These are phyloP conservation scores for Spea multiplicata DNA, from an alignment of 2,113 vertebrate genomes.

Conservation along the genomic window DNA sequence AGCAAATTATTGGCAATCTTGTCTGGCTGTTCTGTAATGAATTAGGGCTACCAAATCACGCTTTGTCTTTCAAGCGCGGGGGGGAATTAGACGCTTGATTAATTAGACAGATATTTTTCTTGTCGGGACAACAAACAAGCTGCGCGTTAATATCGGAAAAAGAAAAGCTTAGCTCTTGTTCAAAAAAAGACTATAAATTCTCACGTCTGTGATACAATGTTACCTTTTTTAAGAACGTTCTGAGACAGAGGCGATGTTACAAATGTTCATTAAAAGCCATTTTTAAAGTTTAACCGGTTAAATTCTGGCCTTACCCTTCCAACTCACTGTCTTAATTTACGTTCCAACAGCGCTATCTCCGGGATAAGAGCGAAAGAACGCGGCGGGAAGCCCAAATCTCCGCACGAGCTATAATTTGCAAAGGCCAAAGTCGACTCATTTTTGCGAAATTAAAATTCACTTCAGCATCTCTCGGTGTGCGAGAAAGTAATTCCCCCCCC, in stretches of 20 bases:
- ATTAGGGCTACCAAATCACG: conserved; percentile 46
- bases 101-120: conserved; percentile 51
- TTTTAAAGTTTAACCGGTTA: too few relatives aligned
- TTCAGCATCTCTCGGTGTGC: conserved; percentile 3
- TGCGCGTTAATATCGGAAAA: conserved; percentile 7
- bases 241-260: too few relatives aligned
- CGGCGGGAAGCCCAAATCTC: conserved; percentile 5
- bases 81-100: conserved; percentile 68
- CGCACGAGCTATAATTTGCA: background rate
- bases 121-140: conserved; percentile 69
- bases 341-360: conserved; percentile 55
- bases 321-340: conserved; percentile 55
- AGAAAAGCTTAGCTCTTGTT: too few relatives aligned
- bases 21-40: conserved; percentile 57
- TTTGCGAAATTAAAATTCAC: conserved; percentile 37
- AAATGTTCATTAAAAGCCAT: too few relatives aligned
- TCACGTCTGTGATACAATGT: too few relatives aligned
- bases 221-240: too few relatives aligned
- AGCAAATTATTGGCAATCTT: conserved; percentile 64
- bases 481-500: too few relatives aligned
- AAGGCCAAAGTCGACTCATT: conserved; percentile 2
- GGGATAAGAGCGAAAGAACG: conserved; percentile 35
- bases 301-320: conserved; percentile 37
- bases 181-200: too few relatives aligned
- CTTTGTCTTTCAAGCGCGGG: conserved; percentile 51